Percentiles rank a stretch among this genome's conserved stretches.
phyloP scores from a whole-genome alignment of 2,797 vertebrate species.

The Pampus argenteus region DNA sequence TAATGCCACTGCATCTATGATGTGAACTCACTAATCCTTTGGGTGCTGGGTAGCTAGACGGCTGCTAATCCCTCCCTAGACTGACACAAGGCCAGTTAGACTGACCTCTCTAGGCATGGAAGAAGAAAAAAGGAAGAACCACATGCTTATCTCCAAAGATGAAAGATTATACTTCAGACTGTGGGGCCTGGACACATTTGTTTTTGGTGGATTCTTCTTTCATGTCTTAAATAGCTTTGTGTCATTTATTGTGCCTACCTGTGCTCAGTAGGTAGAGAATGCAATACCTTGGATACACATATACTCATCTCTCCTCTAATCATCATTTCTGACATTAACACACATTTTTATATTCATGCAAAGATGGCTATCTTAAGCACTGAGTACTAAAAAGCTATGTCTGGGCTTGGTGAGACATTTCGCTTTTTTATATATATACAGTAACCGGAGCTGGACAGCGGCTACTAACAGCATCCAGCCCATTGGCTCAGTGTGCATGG shows the following conservation, averaged over 20 bases:
- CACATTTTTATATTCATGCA: conserved; percentile 28
- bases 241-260: background rate
- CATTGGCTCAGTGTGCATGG: conserved; percentile 40
- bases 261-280: conserved; percentile 1
- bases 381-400: conserved; percentile 42
- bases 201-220: conserved; percentile 5
- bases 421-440: conserved; percentile 45
- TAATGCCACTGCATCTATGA: background rate
- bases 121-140: too few relatives aligned
- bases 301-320: conserved; percentile 3
- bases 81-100: conserved; percentile 19
- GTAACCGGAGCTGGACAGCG: conserved; percentile 44
- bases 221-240: background rate
- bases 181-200: background rate
- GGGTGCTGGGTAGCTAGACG: conserved; percentile 26
- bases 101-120: conserved; percentile 22
- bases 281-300: background rate
- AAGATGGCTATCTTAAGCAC: conserved; percentile 35
- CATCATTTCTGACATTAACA: conserved; percentile 27
- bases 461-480: conserved; percentile 52
- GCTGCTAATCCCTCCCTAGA: conserved; percentile 30
- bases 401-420: conserved; percentile 47
- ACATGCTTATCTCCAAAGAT: conserved; percentile 20
- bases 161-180: conserved; percentile 11
- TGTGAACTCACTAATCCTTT: conserved; percentile 29